Evolutionary conservation across 35 echinoderm and acorn worm genomes (phyloP).

Genomic region (Hemicentrotus pulcherrimus): DNA sequence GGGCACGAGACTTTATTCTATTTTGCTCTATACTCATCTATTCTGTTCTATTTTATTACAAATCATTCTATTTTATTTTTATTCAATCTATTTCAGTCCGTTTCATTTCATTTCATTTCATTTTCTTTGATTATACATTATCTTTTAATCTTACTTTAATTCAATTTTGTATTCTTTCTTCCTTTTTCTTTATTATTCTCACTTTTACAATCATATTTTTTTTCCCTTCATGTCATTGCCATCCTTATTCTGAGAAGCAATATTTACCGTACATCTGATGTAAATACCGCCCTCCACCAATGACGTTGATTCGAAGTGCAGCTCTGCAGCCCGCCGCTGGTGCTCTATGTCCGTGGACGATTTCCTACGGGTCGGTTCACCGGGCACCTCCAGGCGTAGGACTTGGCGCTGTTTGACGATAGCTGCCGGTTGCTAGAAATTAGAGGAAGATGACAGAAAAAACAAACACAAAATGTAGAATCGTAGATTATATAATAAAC

Average conservation of each 20-base stretch:
- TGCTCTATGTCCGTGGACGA: constrained; percentile 42
- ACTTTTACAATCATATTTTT: no score
- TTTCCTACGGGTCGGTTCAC: constrained; percentile 17
- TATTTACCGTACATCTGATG: constrained; percentile 12
- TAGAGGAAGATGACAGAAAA: background rate
- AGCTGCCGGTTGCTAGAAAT: constrained; percentile 12
- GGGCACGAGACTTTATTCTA: no score
- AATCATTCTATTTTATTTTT: no score
- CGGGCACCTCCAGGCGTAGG: constrained; percentile 39
- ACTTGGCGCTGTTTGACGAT: constrained; percentile 46
- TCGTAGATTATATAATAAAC: background rate
- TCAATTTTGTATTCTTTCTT: no score
- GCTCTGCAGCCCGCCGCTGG: background rate
- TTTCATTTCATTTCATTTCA: no score
- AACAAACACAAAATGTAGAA: background rate
- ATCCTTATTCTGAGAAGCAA: background rate
- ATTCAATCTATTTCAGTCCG: no score
- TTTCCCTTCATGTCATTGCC: no score
- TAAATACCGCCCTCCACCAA: constrained; percentile 34
- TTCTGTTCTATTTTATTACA: no score
- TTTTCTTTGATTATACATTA: no score
- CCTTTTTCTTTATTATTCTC: no score
- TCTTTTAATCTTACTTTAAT: no score
- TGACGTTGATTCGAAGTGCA: background rate
- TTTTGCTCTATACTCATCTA: no score